Evolutionary conservation across 2,113 vertebrate genomes (phyloP).

Genomic region (Chionodraco myersi): DNA sequence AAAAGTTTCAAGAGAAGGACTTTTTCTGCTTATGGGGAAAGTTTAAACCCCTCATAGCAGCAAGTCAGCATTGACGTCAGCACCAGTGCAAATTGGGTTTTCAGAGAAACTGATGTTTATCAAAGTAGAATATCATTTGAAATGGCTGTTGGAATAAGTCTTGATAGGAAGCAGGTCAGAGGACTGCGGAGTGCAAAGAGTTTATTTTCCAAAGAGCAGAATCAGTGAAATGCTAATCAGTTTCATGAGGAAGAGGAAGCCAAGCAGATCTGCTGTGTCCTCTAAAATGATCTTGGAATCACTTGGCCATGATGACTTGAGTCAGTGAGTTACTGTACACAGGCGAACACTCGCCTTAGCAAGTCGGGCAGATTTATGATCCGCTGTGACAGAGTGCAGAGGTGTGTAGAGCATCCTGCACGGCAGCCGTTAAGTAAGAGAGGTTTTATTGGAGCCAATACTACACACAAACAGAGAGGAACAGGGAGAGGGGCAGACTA

Average conservation of each 20-base stretch:
- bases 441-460: constrained; percentile 64
- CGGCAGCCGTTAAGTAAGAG: constrained; percentile 41
- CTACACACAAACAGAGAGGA: constrained; percentile 8
- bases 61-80: constrained; percentile 39
- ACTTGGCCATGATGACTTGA: constrained; percentile 30
- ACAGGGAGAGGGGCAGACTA: neutral
- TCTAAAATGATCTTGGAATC: constrained; percentile 68
- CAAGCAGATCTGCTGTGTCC: constrained; percentile 63
- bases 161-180: constrained; percentile 15
- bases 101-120: constrained; percentile 18
- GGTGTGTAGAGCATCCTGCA: constrained; percentile 51
- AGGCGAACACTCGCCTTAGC: constrained; percentile 30
- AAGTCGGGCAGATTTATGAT: constrained; percentile 68
- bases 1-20: constrained; percentile 15
- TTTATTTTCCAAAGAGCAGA: constrained; percentile 57
- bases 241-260: constrained; percentile 35
- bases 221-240: constrained; percentile 67
- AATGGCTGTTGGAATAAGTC: constrained; percentile 5
- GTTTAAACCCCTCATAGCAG: constrained; percentile 29
- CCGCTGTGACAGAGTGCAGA: constrained; percentile 49
- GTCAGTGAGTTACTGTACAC: constrained; percentile 44
- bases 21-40: constrained; percentile 46
- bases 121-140: constrained; percentile 13
- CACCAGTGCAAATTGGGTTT: neutral
- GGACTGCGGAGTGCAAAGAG: constrained; percentile 32